Percentiles rank a stretch among this genome's conserved stretches.
Conservation (phyloP, 2,113 vertebrate genomes). For the Chaetops frenatus region DNA sequence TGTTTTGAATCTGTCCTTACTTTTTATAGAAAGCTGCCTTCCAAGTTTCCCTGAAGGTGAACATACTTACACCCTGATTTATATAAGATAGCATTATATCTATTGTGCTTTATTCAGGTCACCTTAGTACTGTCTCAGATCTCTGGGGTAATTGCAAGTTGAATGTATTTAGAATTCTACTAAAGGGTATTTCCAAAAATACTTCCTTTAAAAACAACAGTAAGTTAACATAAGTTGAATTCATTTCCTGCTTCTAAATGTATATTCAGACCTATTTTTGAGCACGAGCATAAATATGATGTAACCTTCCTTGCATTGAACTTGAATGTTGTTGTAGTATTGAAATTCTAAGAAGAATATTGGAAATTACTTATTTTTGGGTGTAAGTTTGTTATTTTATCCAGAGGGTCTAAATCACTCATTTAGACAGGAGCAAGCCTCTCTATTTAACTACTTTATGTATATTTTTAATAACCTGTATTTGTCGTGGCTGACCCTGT, state of each 20-base stretch:
- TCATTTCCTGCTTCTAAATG: background rate
- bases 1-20: background rate
- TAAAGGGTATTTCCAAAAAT: background rate
- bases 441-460: background rate
- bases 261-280: background rate
- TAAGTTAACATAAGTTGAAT: background rate
- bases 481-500: background rate
- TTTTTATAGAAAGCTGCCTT: conserved; percentile 43
- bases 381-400: background rate
- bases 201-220: background rate
- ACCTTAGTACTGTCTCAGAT: background rate
- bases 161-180: background rate
- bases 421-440: background rate
- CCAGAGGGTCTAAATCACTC: background rate
- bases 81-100: background rate
- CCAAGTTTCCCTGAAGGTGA: conserved; percentile 1
- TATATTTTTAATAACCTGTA: background rate
- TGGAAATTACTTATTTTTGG: background rate
- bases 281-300: background rate
- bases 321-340: background rate
- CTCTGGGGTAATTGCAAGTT: background rate
- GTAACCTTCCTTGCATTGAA: background rate
- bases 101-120: background rate
- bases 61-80: background rate
- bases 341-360: background rate